Conservation (phyloP, 1,140 invertebrate species). For the Nasonia giraulti region DNA sequence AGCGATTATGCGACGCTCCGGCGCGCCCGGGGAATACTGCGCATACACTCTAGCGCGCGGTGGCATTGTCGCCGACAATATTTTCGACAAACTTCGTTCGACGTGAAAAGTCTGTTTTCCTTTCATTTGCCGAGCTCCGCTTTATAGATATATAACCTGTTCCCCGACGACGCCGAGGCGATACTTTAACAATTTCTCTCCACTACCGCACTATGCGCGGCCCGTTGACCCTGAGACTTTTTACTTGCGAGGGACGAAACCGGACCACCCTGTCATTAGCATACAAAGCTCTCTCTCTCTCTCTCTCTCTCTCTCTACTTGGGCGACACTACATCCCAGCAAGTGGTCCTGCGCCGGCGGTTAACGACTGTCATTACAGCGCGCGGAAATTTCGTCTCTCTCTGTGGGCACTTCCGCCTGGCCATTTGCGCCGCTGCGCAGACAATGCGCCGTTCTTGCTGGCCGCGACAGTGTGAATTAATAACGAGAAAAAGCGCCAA, state of each 20-base stretch:
- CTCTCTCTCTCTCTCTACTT: slow-evolving; percentile 25
- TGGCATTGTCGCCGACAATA: background rate
- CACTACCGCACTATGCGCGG: background rate
- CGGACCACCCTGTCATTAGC: slow-evolving; percentile 66
- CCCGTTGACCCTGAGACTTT: slow-evolving; percentile 47
- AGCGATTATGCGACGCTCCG: slow-evolving; percentile 35
- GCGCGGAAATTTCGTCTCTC: too few relatives aligned
- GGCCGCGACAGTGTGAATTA: slow-evolving; percentile 38
- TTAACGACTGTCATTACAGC: slow-evolving; percentile 68
- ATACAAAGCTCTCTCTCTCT: slow-evolving; percentile 57
- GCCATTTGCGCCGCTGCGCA: slow-evolving; percentile 39
- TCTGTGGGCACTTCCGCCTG: slow-evolving; percentile 40
- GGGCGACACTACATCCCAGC: slow-evolving; percentile 37
- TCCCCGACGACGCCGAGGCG: background rate
- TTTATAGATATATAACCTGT: background rate
- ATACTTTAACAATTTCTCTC: too few relatives aligned
- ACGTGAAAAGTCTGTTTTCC: background rate
- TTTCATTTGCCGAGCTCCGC: background rate
- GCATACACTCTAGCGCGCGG: background rate
- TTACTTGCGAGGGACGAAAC: slow-evolving; percentile 53
- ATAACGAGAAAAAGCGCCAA: slow-evolving; percentile 31
- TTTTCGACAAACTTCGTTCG: background rate
- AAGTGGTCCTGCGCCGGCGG: slow-evolving; percentile 54
- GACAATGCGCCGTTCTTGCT: slow-evolving; percentile 26
- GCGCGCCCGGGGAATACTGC: background rate